Base-by-base conservation (phyloP, 2,113 vertebrate genomes). In the Ailuropoda melanoleuca region DNA sequence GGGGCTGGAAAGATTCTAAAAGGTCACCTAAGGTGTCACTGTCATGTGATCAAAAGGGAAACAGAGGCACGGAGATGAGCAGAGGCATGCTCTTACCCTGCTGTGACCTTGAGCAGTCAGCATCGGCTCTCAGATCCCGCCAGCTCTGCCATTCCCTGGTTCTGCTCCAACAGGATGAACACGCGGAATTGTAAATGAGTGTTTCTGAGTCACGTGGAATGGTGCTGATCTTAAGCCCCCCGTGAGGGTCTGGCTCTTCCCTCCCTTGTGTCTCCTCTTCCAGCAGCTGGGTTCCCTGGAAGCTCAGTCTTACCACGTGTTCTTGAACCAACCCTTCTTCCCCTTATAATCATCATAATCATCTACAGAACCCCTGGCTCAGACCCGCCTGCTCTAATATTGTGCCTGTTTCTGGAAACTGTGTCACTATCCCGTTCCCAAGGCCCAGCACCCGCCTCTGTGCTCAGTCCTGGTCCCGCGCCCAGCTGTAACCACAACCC, bases 21-120 rank as follows among this genome's bases (percentile, higher is more conserved):
- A 39, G 29, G 82, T 43, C 34, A 95, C 70, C 89, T 29, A 50
- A 34, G 43, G 13, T 34, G 60, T 29, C 31, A 26, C 19, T 26
- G 18, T 91, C 88, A 43, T 53, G 48, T 46, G n/a, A 90, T 13
- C 68, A 81, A 83, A 88, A 74, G 70, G 83, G n/a, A 70, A 84
- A 93, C 34, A 53, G 92, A 60, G 34, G 53, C 39, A 18, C 6
- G 34, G 56, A 58, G 48, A 83, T 12, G 21, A 24, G 37, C 46
- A 87, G 39, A 29, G 39, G 5, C 1, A 6, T 31, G 68, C 55
- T 39, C 34, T 21, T 34, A 64, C 15, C 60, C 53, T 48, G 55
- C 34, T 85, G 11, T 31, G 62, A 17, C 31, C 46, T 31, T 24
- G 70, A 58, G 75, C 53, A 13, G 75, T 68, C 83, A 43, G 23